A percentile compares a stretch with the other conserved stretches of the same genome.
Conservation (phyloP, 2,113 vertebrate genomes). For the Dasyornis broadbenti region DNA sequence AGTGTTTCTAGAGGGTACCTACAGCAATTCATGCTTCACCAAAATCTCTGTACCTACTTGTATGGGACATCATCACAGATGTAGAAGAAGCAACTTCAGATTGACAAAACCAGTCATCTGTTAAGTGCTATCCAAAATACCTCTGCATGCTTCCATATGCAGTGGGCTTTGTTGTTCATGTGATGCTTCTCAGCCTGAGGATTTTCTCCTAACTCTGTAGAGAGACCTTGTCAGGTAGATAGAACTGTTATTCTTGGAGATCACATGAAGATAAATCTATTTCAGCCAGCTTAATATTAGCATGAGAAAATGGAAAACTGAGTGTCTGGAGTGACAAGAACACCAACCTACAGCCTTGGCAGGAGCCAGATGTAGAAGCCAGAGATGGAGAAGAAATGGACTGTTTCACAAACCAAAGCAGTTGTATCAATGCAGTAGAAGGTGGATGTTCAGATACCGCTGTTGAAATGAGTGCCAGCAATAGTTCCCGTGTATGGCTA, state of each 20-base stretch:
- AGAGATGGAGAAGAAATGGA: background rate
- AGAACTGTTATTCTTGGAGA: background rate
- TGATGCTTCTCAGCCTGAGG: background rate
- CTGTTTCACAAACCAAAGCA: background rate
- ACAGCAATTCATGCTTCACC: background rate
- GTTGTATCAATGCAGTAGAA: background rate
- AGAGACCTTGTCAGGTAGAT: background rate
- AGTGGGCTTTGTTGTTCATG: background rate
- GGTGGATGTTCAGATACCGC: background rate
- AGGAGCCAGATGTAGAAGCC: background rate
- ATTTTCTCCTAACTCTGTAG: background rate
- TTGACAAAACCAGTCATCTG: background rate
- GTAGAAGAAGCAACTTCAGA: background rate
- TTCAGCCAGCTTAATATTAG: background rate
- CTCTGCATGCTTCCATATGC: background rate
- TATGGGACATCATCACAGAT: background rate
- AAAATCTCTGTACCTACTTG: background rate
- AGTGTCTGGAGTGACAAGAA: background rate
- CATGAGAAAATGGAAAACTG: background rate
- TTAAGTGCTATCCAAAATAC: background rate
- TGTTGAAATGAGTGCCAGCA: background rate
- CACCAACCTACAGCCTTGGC: background rate
- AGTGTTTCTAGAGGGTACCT: background rate
- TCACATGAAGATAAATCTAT: background rate
- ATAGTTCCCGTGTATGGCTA: background rate